Evolutionary conservation across 2,113 vertebrate species (phyloP).

Genomic region (Mobula birostris): DNA sequence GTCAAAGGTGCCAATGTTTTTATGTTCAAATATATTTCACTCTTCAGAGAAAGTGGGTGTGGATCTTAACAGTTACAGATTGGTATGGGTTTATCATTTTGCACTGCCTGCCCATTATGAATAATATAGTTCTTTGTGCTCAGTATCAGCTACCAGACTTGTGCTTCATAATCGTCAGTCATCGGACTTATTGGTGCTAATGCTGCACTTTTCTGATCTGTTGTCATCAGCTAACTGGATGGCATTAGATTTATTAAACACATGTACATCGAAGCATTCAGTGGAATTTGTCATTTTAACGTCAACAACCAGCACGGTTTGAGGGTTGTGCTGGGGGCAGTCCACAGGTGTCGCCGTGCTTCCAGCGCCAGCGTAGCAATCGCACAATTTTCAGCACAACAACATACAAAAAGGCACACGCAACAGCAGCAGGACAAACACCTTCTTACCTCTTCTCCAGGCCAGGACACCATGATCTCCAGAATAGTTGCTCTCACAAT

Average conservation of each 20-base stretch:
- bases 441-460: too few species aligned
- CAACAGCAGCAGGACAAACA: too few species aligned
- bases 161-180: not conserved
- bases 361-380: too few species aligned
- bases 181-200: not conserved
- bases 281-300: too few species aligned
- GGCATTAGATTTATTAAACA: too few species aligned
- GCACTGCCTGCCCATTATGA: not conserved
- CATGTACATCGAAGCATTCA: too few species aligned
- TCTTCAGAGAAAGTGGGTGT: not conserved
- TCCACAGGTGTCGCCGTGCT: too few species aligned
- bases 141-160: not conserved
- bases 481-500: not conserved
- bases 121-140: not conserved
- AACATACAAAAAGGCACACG: too few species aligned
- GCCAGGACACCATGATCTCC: too few species aligned
- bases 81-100: not conserved
- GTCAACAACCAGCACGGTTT: too few species aligned
- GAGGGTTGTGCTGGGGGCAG: too few species aligned
- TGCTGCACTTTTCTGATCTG: not conserved
- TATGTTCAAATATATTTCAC: not conserved
- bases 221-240: not conserved
- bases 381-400: too few species aligned
- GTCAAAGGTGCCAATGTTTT: slow-evolving; percentile 66
- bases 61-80: not conserved